phyloP scores from a whole-genome alignment of 2,888 invertebrate genomes.

The Xanthorhoe spadicearia region DNA sequence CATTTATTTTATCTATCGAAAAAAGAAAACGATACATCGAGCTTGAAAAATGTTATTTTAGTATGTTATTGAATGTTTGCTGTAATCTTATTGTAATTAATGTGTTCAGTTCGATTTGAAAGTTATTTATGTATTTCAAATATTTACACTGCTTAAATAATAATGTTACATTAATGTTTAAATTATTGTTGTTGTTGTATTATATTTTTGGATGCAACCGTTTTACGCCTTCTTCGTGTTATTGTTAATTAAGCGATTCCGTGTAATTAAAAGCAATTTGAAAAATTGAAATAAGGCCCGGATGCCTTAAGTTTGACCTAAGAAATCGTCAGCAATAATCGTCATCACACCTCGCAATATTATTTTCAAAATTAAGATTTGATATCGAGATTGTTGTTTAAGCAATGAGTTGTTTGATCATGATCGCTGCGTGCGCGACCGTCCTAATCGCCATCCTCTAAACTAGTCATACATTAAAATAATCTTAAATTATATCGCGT shows the following conservation, averaged over 20 bases:
- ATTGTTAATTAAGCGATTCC: slow-evolving; percentile 65
- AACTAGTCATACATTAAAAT: slow-evolving; percentile 78
- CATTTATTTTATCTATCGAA: slow-evolving; percentile 62
- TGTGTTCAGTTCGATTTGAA: slow-evolving; percentile 70
- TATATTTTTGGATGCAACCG: slow-evolving; percentile 81
- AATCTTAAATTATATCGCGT: slow-evolving; percentile 71
- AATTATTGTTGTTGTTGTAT: slow-evolving; percentile 81
- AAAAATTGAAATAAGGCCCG: slow-evolving; percentile 45
- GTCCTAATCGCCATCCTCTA: slow-evolving; percentile 85
- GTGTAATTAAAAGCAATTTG: slow-evolving; percentile 48
- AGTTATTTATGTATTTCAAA: slow-evolving; percentile 78
- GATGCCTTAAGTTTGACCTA: slow-evolving; percentile 43
- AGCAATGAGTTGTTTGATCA: slow-evolving; percentile 69
- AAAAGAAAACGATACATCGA: slow-evolving; percentile 75
- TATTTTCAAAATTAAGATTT: slow-evolving; percentile 75
- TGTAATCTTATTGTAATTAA: slow-evolving; percentile 70
- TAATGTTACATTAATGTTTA: slow-evolving; percentile 78
- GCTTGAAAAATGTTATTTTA: slow-evolving; percentile 81
- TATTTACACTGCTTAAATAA: slow-evolving; percentile 82
- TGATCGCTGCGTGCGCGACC: slow-evolving; percentile 80
- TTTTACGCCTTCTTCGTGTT: slow-evolving; percentile 77
- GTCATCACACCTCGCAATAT: slow-evolving; percentile 76
- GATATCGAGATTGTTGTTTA: slow-evolving; percentile 71
- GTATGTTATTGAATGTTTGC: slow-evolving; percentile 78
- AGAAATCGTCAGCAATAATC: slow-evolving; percentile 42